These are phyloP conservation scores for Pelagia noctiluca DNA, from an alignment of 30 jellyfish, hydroid and myxozoan species.

Conservation along the genomic window DNA sequence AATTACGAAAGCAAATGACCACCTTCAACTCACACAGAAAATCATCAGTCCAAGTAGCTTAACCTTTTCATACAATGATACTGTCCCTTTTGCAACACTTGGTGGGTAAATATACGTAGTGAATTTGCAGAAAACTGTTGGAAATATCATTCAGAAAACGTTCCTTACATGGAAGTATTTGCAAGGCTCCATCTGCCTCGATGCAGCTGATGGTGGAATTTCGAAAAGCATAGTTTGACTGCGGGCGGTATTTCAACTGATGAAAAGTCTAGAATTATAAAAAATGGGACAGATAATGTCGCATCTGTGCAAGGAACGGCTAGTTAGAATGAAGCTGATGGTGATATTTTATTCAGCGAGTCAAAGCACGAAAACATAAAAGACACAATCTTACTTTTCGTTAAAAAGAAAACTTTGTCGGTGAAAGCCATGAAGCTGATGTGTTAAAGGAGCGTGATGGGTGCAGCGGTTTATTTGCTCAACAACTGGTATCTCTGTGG, in stretches of 20 bases:
- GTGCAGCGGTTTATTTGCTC: conserved; percentile 36
- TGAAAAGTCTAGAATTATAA: background rate
- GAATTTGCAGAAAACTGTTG: conserved; percentile 21
- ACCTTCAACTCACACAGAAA: conserved; percentile 36
- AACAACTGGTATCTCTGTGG: conserved; percentile 50
- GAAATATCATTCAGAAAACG: background rate
- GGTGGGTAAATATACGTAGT: conserved; percentile 30
- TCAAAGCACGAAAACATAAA: conserved; percentile 31
- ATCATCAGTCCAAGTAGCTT: conserved; percentile 21
- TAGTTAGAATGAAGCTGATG: background rate
- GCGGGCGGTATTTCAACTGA: conserved; percentile 22
- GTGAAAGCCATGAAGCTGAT: conserved; percentile 11
- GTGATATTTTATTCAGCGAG: conserved; percentile 20
- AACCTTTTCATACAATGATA: conserved; percentile 8
- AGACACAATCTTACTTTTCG: conserved; percentile 14
- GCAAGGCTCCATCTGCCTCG: background rate
- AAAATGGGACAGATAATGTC: conserved; percentile 15
- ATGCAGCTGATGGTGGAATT: background rate
- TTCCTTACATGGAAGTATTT: conserved; percentile 26
- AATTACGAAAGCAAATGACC: conserved; percentile 9
- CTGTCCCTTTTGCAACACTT: conserved; percentile 15
- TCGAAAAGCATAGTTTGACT: background rate
- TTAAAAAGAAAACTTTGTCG: conserved; percentile 15
- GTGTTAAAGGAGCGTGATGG: conserved; percentile 54
- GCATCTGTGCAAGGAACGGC: conserved; percentile 37